These are phyloP conservation scores for Epinotia nisella DNA, from an alignment of 2,888 invertebrate genomes.

Conservation along the genomic window DNA sequence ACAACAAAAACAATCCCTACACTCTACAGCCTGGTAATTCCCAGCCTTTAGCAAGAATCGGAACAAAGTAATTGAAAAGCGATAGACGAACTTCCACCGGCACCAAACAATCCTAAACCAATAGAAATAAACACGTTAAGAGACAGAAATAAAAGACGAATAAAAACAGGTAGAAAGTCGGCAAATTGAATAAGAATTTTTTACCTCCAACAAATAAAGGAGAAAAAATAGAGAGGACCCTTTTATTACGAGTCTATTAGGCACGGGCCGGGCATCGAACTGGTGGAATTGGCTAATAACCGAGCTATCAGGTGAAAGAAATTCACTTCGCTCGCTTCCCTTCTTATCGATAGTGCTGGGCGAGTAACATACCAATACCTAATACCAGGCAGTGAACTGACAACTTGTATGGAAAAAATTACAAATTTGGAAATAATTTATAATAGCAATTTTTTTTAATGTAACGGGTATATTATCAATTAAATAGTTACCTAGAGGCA, in stretches of 20 bases:
- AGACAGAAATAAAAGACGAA: constrained; percentile 51
- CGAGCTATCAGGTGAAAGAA: constrained; percentile 84
- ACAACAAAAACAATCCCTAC: too few species aligned
- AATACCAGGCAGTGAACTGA: too few species aligned
- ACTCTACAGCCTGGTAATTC: too few species aligned
- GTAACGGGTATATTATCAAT: too few species aligned
- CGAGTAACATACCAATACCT: constrained; percentile 15
- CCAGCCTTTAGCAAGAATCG: background rate
- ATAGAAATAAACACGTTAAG: constrained; percentile 42
- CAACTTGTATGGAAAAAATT: too few species aligned
- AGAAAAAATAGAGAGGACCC: constrained; percentile 73
- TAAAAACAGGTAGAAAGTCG: constrained; percentile 50
- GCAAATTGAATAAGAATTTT: constrained; percentile 78
- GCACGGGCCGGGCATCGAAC: constrained; percentile 79
- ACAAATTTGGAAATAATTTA: too few species aligned
- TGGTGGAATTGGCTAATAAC: constrained; percentile 77
- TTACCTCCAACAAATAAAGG: constrained; percentile 67
- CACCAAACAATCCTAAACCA: constrained; percentile 17
- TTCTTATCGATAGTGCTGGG: constrained; percentile 45
- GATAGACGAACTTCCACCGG: constrained; percentile 1
- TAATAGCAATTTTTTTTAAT: too few species aligned
- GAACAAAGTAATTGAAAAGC: constrained; percentile 20
- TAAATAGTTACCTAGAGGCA: too few species aligned
- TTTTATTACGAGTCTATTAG: constrained; percentile 84
- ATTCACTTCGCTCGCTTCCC: constrained; percentile 73